Base-by-base conservation (phyloP, 1,140 invertebrate species). In the Brachionus rotundiformis region DNA sequence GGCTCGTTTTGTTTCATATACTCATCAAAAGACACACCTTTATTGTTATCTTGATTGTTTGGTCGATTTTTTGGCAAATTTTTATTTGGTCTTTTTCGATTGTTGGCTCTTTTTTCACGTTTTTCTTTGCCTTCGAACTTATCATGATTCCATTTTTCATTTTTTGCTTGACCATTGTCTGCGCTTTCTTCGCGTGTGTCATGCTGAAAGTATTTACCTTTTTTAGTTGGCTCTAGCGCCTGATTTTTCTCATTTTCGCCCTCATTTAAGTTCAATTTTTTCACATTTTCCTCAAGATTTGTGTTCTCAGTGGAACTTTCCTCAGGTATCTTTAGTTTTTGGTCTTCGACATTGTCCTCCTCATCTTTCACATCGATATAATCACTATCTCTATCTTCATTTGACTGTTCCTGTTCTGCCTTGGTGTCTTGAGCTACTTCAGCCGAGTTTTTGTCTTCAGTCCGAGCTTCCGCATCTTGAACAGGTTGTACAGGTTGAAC, bases 151-250 rank as follows among this genome's bases (percentile, higher is more conserved):
- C 68, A 27, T 73, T 73, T 73, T 44, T 73, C 36, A 27, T 73
- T 44, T n/a, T 47, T 73, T 7, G 7, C 2, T 16, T 41, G 3
- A 27, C 7, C 19, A 25, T 73, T 31, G 19, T 41, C 7, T 10
- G 5, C 23, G 13, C 25, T 73, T 44, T 44, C 39, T 3, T 73
- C 39, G 29, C 68, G 68, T 16, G 36, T 73, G n/a, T 73, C 68
- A 73, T 73, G 68, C 27, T 73, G 68, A 44, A 44, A 73, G 25
- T 41, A 73, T 44, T 73, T 73, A 0, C 68, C 68, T 39, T 73
- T 73, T 73, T 73, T 73, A 2, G 23, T 27, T 7, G 68, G 16
- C 27, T 16, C 68, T 19, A 19, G 23, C 11, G 36, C 19, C 23
- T 41, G 36, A 16, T 73, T 73, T 27, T 44, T 73, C 7, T 33